Conservation (phyloP, 2,797 vertebrate species). For the Gymnothorax reevesii region DNA sequence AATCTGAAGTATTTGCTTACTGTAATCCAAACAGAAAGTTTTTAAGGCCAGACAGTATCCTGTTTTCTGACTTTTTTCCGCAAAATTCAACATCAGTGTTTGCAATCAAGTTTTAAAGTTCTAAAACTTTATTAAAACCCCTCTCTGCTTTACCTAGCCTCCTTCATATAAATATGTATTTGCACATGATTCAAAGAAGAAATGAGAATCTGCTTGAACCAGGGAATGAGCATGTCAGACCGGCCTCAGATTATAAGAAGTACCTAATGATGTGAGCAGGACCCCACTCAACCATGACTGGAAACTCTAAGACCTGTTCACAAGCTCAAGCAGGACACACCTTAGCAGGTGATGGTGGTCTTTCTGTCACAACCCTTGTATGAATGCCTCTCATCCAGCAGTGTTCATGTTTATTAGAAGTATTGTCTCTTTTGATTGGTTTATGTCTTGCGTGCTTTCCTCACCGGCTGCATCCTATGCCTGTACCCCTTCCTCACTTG, state of each 20-base stretch:
- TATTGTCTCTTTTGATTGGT: too few relatives aligned
- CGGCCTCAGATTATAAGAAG: not conserved
- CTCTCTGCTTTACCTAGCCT: not conserved
- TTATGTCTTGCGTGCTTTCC: too few relatives aligned
- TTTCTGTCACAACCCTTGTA: too few relatives aligned
- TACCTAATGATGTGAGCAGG: not conserved
- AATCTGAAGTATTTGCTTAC: not conserved
- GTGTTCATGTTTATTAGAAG: too few relatives aligned
- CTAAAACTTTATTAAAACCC: not conserved
- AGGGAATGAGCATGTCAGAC: not conserved
- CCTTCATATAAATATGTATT: not conserved
- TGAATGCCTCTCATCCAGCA: too few relatives aligned
- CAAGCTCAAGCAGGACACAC: not conserved
- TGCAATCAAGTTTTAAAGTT: not conserved
- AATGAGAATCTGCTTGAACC: not conserved
- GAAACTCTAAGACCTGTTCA: not conserved
- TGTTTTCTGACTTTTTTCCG: not conserved
- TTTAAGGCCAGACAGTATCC: not conserved
- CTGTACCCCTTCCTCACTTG: too few relatives aligned
- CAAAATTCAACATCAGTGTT: not conserved
- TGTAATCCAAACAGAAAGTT: not conserved
- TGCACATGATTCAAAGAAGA: not conserved
- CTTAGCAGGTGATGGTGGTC: not conserved
- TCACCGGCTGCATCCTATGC: too few relatives aligned
- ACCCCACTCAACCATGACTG: not conserved